Base-by-base conservation (phyloP, 2,797 vertebrate species). In the Atherinosoma microstoma region DNA sequence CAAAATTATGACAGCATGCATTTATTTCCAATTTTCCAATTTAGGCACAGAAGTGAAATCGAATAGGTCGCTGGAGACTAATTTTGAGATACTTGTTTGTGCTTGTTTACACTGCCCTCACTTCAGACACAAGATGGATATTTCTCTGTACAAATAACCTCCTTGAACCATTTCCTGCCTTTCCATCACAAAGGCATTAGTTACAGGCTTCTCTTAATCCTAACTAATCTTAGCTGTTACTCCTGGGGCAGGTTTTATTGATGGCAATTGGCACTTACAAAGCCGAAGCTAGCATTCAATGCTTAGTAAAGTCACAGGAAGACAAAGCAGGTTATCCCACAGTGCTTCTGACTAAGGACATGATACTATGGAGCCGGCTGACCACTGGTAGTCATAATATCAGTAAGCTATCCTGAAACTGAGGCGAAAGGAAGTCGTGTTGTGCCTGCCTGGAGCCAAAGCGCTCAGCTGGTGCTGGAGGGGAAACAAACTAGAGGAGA, bases 311-410 rank as follows among this genome's bases (percentile, higher is more conserved):
- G 78, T 88, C 75, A 78, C 45, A 6, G 49, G 59, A 72, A 70
- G 74, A 85, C 82, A 86, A 90, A 88, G 77, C 75, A 36, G 67
- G 61, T 40, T 59, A 57, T 74, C 81, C 88, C 80, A 69, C 56
- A 29, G 78, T 61, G 84, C 89, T 79, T 63, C 83, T 79, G 78
- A 82, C 78, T 57, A 83, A 84, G 75, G 86, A 91, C 79, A 60
- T 75, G 82, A 91, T 78, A 84, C 76, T 1, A 47, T 59, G 76
- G 79, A 80, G 86, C 35, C 54, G 22, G 36, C 76, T 84, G 86
- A 87, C 84, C 84, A 71, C 64, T 73, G 72, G 62, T 79, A 86
- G 86, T 82, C 87, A 90, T 80, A 90, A 88, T 87, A 90, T 80
- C 82, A 84, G 79, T 66, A 59, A 77, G 67, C 24, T 22, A 63